Conservation (phyloP, 2,113 vertebrate genomes). For the Lathamus discolor region DNA sequence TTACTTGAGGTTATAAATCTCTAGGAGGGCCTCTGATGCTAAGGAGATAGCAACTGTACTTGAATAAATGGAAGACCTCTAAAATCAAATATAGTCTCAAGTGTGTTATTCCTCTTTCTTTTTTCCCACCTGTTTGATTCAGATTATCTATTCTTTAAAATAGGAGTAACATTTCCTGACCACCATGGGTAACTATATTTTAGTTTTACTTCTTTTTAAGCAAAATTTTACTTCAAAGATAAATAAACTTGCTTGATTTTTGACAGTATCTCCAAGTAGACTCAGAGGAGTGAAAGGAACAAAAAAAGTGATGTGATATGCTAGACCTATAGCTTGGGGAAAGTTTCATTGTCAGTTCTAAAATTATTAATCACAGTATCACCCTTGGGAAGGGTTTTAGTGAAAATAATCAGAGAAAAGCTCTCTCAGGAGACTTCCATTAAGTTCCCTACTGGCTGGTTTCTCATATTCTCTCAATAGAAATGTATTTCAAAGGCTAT, state of each 20-base stretch:
- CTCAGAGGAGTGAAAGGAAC: neutral
- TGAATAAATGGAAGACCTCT: neutral
- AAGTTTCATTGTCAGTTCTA: neutral
- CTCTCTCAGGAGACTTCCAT: neutral
- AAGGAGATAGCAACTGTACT: neutral
- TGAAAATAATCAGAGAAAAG: neutral
- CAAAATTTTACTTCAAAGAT: neutral
- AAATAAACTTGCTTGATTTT: neutral
- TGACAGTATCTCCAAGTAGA: neutral
- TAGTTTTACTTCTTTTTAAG: neutral
- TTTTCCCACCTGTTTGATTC: neutral
- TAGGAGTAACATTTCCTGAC: neutral
- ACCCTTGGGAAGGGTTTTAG: neutral
- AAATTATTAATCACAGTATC: neutral
- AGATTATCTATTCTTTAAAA: neutral
- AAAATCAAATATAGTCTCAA: neutral
- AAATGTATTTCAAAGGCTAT: neutral
- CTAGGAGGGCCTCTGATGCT: neutral
- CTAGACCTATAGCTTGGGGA: neutral
- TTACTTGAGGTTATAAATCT: neutral
- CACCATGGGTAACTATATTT: neutral
- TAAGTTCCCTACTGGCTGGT: neutral
- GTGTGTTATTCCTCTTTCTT: neutral
- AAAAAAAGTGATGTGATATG: neutral
- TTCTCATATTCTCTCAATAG: neutral